Base-by-base conservation (phyloP, 1,140 invertebrate species). In the Saccostrea glomerata region DNA sequence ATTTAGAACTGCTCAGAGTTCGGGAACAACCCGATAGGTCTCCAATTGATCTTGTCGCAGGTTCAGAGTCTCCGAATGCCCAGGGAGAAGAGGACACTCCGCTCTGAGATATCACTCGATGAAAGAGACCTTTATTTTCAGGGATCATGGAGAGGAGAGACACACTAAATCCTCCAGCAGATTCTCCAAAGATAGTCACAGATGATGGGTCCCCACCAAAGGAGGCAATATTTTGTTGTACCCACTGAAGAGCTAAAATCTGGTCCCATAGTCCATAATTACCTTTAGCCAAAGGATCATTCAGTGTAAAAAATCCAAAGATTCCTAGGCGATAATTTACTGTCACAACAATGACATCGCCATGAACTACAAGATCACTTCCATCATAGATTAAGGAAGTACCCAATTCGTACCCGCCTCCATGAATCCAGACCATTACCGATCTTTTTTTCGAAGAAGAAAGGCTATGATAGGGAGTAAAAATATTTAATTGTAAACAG, bases 391-490 rank as follows among this genome's bases (percentile, higher is more conserved):
- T 96, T 93, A 98, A 98, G 47, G 97, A 97, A 20, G 97, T 97
- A 30, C 98, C 98, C 30, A 77, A n/a, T 93, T 98, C 98, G 95
- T 99, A 99, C 7, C 98, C 98, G 82, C 98, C 98, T 55, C 98
- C 98, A 94, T 98, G 99, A 88, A 99, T 97, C 98, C 98, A 99
- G 36, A 99, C 96, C 97, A 99, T 97, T 23, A 99, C 98, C 25
- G 98, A 97, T 82, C 88, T 36, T 89, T 85, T 55, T 2, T 77
- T 66, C 13, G 56, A 40, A 9, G 11, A 73, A 9, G 25, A 92
- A 97, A 85, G 25, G 5, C 36, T 70, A 47, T 47, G 5, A 86
- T 84, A 30, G 2, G 98, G 98, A 90, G 96, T 93, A 95, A 95
- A 96, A 4, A 99, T 97, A 94, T 98, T 99, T 85, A 99, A 96